Evolutionary conservation across 2,888 invertebrate genomes (phyloP), one percentile per base, ranked within the genome.

Genomic region (Eristalinus sepulchralis): DNA sequence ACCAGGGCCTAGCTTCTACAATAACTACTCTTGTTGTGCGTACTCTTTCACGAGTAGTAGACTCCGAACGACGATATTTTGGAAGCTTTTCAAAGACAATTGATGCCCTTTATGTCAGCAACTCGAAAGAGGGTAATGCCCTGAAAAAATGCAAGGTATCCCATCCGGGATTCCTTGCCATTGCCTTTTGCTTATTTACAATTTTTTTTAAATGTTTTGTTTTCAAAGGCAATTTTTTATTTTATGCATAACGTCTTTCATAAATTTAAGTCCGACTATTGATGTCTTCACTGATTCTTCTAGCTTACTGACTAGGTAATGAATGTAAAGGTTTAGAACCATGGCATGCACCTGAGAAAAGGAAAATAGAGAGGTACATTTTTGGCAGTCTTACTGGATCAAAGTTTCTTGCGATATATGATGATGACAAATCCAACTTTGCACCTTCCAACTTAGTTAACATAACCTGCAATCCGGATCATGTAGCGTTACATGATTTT

Each of bases 171-270:
- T n/a, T n/a, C n/a, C n/a, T n/a, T n/a, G n/a, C n/a, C n/a, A n/a
- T n/a, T n/a, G n/a, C n/a, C n/a, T n/a, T n/a, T n/a, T n/a, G n/a
- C n/a, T n/a, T n/a, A n/a, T n/a, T n/a, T n/a, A n/a, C n/a, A n/a
- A n/a, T n/a, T n/a, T n/a, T n/a, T n/a, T n/a, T n/a, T n/a, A n/a
- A n/a, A n/a, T n/a, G n/a, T n/a, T 71, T 73, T 82, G 57, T 78
- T 82, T 63, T 86, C 82, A 57, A 75, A 75, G 5, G 75, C 62
- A 27, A 71, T 70, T 24, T 71, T 73, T 3, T 83, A 39, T 13
- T 2, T 88, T 70, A 22, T 83, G 77, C n/a, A 83, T 80, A n/a
- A n/a, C n/a, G 5, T 80, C 83, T 33, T 73, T 77, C 2, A 80
- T 34, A 36, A 80, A 77, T 64, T 83, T 81, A 0, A 87, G 64